A percentile compares a stretch with the other conserved stretches of the same genome.
Conservation (phyloP, 2,113 vertebrate genomes). For the Rhinoptilus africanus region DNA sequence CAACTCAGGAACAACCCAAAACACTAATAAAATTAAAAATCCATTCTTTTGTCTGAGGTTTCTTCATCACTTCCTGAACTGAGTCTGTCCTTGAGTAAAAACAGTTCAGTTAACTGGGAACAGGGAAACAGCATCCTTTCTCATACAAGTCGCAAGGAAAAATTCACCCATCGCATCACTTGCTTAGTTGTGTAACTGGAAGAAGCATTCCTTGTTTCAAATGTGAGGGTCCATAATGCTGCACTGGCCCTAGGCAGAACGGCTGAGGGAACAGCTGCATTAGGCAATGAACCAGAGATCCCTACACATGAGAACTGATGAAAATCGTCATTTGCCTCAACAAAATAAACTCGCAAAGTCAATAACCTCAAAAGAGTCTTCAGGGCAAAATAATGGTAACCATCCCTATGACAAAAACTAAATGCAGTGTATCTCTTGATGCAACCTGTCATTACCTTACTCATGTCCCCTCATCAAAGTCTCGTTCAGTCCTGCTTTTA, state of each 20-base stretch:
- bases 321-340: background rate
- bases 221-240: background rate
- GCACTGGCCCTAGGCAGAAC: background rate
- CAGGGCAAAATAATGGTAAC: background rate
- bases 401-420: background rate
- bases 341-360: background rate
- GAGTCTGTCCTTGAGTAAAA: background rate
- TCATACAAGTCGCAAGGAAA: background rate
- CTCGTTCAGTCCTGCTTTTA: background rate
- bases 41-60: background rate
- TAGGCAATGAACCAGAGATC: background rate
- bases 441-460: background rate
- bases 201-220: background rate
- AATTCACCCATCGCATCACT: background rate
- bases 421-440: background rate
- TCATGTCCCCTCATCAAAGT: background rate
- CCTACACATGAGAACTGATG: background rate
- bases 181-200: background rate
- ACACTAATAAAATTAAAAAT: background rate
- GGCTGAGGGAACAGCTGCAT: background rate
- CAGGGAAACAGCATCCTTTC: background rate
- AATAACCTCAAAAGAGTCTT: background rate
- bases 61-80: background rate
- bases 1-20: background rate
- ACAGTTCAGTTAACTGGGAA: background rate